Conservation (phyloP, 2,113 vertebrate genomes). For the Lepisosteus osseus region DNA sequence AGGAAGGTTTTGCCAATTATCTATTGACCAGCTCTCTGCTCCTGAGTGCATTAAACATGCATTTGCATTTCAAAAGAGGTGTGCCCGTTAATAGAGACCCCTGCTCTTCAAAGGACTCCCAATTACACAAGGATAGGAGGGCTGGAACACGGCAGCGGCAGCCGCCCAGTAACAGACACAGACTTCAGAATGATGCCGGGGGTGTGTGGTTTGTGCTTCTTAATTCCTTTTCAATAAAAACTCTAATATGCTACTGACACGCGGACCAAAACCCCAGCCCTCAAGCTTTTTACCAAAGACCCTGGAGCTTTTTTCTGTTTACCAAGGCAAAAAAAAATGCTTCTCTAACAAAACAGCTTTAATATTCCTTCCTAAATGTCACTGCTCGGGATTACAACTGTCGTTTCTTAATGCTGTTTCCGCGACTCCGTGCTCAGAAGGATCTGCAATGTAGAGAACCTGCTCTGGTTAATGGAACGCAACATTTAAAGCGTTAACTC, state of each 20-base stretch:
- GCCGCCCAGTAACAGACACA: too few species aligned
- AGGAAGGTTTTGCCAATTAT: too few species aligned
- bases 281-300: too few species aligned
- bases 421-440: too few species aligned
- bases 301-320: not conserved
- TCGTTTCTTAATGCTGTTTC: too few species aligned
- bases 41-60: too few species aligned
- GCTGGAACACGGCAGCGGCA: too few species aligned
- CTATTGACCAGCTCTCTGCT: too few species aligned
- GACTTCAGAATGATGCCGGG: too few species aligned
- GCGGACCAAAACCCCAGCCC: not conserved
- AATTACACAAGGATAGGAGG: not conserved
- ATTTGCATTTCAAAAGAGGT: conserved; percentile 4
- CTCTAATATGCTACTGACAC: not conserved
- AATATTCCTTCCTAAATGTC: not conserved
- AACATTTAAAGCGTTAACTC: too few species aligned
- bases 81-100: not conserved
- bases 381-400: not conserved
- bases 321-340: not conserved
- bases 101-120: conserved; percentile 12
- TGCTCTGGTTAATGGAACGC: too few species aligned
- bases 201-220: not conserved
- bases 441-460: too few species aligned
- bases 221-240: conserved; percentile 3
- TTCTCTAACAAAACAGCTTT: not conserved